Evolutionary conservation across 2,888 invertebrate species (phyloP), one percentile per base, ranked within the genome.

Genomic region (Thumatha senex): DNA sequence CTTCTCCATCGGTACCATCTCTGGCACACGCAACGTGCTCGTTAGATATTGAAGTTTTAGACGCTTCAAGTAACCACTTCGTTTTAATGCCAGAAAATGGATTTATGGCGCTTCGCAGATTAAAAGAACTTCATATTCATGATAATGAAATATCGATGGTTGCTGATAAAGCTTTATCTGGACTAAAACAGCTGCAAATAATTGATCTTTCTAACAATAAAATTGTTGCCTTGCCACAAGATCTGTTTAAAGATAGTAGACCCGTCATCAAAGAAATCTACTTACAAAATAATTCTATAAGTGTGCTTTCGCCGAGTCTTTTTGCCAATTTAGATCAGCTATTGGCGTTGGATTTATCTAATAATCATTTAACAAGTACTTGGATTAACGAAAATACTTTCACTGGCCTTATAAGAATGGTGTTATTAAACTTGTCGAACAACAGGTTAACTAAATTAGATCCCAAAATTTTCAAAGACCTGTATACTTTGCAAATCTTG

Each of bases 201-300:
- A 93, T 98, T 58, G 97, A 98, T 88, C 89, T 98, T 48, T 97
- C 98, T 31, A 96, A 96, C 72, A 98, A 98, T 86, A 96, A 96
- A 92, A 95, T 98, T 61, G 96, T 96, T 35, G 96, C 96, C 46
- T 92, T 98, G 65, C 98, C 98, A 39, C 94, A 96, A 58, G 96
- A 96, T 75, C 89, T 98, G 61, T 97, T 98, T 77, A 93, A 93
- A 78, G 97, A 97, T 85, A 94, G 95, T 72, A 92, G 94, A 46
- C 94, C 94, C 60, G 94, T 95, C 56, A 95, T 98, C 70, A 96
- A 96, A 87, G 97, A 98, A 88, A 95, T 98, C 75, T 96, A 97
- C 86, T 89, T 98, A 78, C 96, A 97, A 85, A 98, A 98, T 87
- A 98, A 98, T 92, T 96, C 97, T 15, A 95, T 98, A 70, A 95